phyloP scores from a whole-genome alignment of 2,113 vertebrate genomes.

The Fukomys damarensis region DNA sequence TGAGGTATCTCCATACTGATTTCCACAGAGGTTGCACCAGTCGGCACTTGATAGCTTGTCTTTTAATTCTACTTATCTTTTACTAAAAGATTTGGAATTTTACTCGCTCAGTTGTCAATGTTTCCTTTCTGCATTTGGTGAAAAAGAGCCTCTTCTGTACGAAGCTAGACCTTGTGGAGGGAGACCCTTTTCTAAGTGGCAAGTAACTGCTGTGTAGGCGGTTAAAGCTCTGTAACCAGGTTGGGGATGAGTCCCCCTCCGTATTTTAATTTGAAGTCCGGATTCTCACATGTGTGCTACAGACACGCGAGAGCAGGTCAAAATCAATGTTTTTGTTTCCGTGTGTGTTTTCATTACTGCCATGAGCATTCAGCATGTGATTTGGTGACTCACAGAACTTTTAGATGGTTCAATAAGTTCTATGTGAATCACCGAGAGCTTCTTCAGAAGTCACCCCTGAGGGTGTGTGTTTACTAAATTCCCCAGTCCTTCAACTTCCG shows the following conservation, averaged over 20 bases:
- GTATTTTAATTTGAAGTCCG: background rate
- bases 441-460: background rate
- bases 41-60: background rate
- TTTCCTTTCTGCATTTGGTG: background rate
- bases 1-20: too few species aligned
- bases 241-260: background rate
- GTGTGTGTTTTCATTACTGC: background rate
- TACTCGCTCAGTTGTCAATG: background rate
- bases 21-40: too few species aligned
- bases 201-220: background rate
- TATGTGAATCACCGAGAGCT: background rate
- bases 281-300: background rate
- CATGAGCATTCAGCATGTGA: background rate
- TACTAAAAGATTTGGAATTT: background rate
- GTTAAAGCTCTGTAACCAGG: background rate
- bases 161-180: background rate
- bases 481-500: background rate
- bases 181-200: background rate
- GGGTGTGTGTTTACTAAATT: background rate
- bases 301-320: background rate
- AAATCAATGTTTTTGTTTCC: background rate
- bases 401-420: slow-evolving; percentile 44
- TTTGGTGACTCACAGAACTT: slow-evolving; percentile 8
- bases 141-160: background rate
- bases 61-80: background rate